phyloP scores from a whole-genome alignment of 2,797 vertebrate species.

The Hyperoplus lanceolatus region DNA sequence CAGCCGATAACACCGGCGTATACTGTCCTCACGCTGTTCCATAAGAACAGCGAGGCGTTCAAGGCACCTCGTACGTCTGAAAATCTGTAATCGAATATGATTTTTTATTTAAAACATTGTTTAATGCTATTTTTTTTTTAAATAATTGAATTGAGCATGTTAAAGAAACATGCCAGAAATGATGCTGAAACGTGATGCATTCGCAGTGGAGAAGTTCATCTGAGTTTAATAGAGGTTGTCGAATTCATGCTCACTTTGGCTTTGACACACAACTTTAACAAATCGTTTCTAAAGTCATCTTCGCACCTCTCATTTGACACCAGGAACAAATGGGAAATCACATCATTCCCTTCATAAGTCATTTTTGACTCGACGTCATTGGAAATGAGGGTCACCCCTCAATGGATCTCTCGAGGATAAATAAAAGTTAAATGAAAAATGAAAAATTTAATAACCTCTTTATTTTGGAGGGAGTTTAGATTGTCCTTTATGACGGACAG shows the following conservation, averaged over 20 bases:
- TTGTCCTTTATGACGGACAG: not conserved
- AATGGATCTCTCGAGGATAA: too few species aligned
- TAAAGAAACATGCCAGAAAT: not conserved
- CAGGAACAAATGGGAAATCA: not conserved
- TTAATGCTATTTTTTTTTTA: not conserved
- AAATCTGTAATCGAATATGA: fast-evolving
- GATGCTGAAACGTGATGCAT: too few species aligned
- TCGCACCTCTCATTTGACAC: too few species aligned
- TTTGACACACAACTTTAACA: not conserved
- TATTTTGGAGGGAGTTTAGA: not conserved
- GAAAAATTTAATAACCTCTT: not conserved
- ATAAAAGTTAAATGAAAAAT: too few species aligned
- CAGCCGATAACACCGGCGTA: not conserved
- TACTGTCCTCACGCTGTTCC: slow-evolving; percentile 26
- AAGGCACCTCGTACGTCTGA: not conserved
- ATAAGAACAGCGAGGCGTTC: not conserved
- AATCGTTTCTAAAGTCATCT: not conserved
- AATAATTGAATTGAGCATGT: not conserved
- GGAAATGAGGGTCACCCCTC: too few species aligned
- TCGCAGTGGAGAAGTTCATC: fast-evolving
- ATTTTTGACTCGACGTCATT: too few species aligned
- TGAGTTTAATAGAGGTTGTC: not conserved
- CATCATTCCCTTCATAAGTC: fast-evolving
- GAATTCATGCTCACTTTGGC: not conserved
- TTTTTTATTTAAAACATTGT: too few species aligned